phyloP scores from a whole-genome alignment of 2,797 vertebrate species.

The Chelmon rostratus region DNA sequence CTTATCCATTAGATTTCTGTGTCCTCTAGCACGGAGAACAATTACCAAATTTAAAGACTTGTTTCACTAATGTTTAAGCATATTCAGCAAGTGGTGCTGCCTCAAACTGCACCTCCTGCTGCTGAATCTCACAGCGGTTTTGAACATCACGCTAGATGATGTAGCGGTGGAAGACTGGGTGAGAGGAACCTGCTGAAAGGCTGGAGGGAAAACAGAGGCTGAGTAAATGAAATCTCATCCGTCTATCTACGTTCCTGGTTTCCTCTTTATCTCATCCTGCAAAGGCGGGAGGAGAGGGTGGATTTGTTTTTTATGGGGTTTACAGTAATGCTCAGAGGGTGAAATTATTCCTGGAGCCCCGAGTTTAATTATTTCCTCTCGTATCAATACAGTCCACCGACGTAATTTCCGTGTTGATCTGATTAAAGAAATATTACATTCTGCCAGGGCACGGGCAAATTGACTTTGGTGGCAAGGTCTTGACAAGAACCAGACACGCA shows the following conservation, averaged over 20 bases:
- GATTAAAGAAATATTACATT: slow-evolving; percentile 88
- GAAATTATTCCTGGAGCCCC: slow-evolving; percentile 86
- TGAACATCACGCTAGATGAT: slow-evolving; percentile 27
- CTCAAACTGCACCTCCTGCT: not conserved
- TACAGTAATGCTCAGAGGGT: slow-evolving; percentile 86
- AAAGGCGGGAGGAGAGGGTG: slow-evolving; percentile 59
- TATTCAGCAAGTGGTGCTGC: not conserved
- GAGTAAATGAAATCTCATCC: slow-evolving; percentile 81
- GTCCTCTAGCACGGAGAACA: slow-evolving; percentile 1
- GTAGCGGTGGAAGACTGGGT: slow-evolving; percentile 29
- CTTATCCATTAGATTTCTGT: not conserved
- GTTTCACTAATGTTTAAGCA: slow-evolving; percentile 1
- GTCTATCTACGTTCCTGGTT: slow-evolving; percentile 78
- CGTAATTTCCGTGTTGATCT: slow-evolving; percentile 88
- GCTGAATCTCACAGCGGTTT: slow-evolving; percentile 12
- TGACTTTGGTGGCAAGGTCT: slow-evolving; percentile 90
- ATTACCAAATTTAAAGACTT: not conserved
- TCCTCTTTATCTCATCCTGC: slow-evolving; percentile 83
- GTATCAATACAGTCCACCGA: slow-evolving; percentile 85
- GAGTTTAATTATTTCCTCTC: slow-evolving; percentile 88
- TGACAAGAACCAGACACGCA: slow-evolving; percentile 88
- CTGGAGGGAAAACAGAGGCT: slow-evolving; percentile 79
- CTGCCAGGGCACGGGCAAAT: slow-evolving; percentile 87
- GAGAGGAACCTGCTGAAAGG: slow-evolving; percentile 79
- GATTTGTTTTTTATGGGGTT: slow-evolving; percentile 80